Evolutionary conservation across 2,888 invertebrate genomes (phyloP).

Genomic region (Axea sp.): DNA sequence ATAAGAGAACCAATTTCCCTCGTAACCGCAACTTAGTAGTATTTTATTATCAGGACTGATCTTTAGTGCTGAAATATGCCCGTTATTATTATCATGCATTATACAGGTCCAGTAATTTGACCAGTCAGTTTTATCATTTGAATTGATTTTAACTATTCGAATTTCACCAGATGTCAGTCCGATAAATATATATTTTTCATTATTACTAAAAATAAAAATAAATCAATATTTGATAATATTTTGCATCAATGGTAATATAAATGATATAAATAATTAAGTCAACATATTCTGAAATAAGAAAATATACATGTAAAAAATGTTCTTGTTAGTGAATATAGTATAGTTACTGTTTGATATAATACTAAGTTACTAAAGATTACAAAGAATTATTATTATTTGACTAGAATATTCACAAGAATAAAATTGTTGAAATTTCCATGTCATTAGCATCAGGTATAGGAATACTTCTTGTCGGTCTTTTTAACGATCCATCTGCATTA

Average conservation of each 20-base stretch:
- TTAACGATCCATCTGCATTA: slow-evolving; percentile 68
- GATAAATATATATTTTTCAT: slow-evolving; percentile 81
- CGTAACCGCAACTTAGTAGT: slow-evolving; percentile 85
- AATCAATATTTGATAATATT: too few species aligned
- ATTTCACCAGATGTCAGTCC: slow-evolving; percentile 84
- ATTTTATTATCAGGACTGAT: slow-evolving; percentile 83
- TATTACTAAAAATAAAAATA: slow-evolving; percentile 61
- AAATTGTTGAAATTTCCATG: slow-evolving; percentile 81
- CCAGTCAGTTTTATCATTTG: slow-evolving; percentile 80
- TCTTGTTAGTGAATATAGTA: slow-evolving; percentile 4
- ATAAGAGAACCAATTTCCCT: slow-evolving; percentile 89
- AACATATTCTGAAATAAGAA: too few species aligned
- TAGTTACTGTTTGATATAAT: too few species aligned
- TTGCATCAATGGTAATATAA: too few species aligned
- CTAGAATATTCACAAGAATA: slow-evolving; percentile 70
- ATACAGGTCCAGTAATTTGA: slow-evolving; percentile 85
- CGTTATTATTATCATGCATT: slow-evolving; percentile 88
- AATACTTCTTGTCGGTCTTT: slow-evolving; percentile 79
- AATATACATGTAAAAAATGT: too few species aligned
- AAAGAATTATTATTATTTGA: too few species aligned
- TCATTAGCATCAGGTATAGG: slow-evolving; percentile 81
- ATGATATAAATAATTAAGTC: too few species aligned
- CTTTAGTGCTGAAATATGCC: slow-evolving; percentile 83
- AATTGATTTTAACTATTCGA: slow-evolving; percentile 81
- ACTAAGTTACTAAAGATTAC: too few species aligned